Evolutionary conservation across 2,888 invertebrate genomes (phyloP).

Genomic region (Mayetiola destructor): DNA sequence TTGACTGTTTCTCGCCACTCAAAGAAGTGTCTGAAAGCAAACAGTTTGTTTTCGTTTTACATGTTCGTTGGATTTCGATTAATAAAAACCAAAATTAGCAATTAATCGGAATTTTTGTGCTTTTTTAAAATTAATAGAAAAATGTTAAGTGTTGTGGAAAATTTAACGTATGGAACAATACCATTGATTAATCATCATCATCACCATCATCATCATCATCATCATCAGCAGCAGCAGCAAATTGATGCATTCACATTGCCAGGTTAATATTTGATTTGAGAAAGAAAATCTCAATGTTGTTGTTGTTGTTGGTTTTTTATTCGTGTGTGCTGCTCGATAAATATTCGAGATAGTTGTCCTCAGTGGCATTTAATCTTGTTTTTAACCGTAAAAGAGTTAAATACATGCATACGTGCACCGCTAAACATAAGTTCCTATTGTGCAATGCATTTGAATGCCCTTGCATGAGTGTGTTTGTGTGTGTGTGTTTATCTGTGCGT

Average conservation of each 20-base stretch:
- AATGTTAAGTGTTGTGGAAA: background rate
- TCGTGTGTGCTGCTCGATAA: too few species aligned
- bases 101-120: background rate
- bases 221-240: too few species aligned
- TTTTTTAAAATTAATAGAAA: background rate
- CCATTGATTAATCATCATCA: background rate
- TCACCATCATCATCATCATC: too few species aligned
- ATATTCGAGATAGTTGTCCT: too few species aligned
- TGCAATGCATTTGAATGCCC: background rate
- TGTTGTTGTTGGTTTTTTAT: constrained; percentile 1
- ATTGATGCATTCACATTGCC: background rate
- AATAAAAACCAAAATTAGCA: background rate
- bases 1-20: background rate
- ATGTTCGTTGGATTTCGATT: background rate
- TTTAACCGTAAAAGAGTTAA: background rate
- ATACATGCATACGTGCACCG: too few species aligned
- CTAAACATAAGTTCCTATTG: too few species aligned
- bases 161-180: background rate
- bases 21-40: background rate
- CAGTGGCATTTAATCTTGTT: too few species aligned
- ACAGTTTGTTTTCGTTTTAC: too few species aligned
- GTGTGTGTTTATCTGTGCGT: background rate
- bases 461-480: background rate
- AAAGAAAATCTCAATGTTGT: background rate
- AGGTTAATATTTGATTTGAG: background rate